Evolutionary conservation across 35 echinoderm and acorn worm species (phyloP).

Genomic region (Diadema setosum): DNA sequence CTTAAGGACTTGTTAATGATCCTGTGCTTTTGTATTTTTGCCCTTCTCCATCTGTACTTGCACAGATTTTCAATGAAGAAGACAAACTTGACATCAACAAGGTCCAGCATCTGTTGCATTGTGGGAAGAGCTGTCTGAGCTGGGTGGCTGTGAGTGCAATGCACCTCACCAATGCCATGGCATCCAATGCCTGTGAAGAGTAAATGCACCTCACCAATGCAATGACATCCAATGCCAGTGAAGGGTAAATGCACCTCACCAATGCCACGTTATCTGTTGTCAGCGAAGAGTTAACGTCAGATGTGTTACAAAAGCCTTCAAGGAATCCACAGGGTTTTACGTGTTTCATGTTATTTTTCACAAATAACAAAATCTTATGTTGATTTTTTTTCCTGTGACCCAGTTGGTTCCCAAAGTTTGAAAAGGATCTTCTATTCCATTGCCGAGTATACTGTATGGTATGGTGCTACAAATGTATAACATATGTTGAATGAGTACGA

Average conservation of each 20-base stretch:
- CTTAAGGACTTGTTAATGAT: background rate
- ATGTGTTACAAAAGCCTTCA: too few species aligned
- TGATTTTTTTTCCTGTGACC: too few species aligned
- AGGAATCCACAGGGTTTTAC: too few species aligned
- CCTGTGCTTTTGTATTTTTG: background rate
- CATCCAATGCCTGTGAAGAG: background rate
- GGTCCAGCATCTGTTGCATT: background rate
- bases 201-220: background rate
- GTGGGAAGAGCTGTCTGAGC: background rate
- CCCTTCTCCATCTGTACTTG: too few species aligned
- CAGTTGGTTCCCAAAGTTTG: too few species aligned
- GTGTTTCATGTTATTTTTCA: too few species aligned
- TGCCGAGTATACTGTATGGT: too few species aligned
- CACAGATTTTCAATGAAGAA: background rate
- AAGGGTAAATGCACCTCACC: background rate
- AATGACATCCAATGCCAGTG: background rate
- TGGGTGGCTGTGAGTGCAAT: background rate
- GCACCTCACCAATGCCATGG: background rate
- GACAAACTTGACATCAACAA: background rate
- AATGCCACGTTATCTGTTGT: background rate
- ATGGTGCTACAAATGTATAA: too few species aligned
- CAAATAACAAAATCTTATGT: too few species aligned
- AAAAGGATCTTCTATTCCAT: too few species aligned
- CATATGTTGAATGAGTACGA: too few species aligned
- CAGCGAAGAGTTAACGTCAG: background rate